Evolutionary conservation across 2,113 vertebrate species (phyloP).

Genomic region (Morone chrysops): DNA sequence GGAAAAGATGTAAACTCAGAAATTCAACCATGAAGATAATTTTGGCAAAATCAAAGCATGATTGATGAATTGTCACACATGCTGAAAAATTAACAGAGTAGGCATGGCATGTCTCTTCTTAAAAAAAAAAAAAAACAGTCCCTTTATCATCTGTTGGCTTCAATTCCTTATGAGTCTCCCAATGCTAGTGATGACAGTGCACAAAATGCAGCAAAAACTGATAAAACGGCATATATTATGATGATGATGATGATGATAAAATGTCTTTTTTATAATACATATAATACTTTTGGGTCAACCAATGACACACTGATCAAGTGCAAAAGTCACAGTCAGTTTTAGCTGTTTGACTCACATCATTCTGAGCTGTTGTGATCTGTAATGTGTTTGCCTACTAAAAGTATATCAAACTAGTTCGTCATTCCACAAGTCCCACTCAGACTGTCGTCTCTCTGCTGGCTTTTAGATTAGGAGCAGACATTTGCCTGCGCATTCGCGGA

Average conservation of each 20-base stretch:
- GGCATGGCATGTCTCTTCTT: constrained; percentile 32
- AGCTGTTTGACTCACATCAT: constrained; percentile 59
- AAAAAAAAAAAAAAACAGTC: constrained; percentile 30
- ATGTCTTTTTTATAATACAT: constrained; percentile 65
- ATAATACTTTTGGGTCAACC: constrained; percentile 77
- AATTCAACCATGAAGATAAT: constrained; percentile 55
- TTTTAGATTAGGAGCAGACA: constrained; percentile 97
- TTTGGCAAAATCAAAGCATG: constrained; percentile 76
- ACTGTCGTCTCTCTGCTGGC: constrained; percentile 93
- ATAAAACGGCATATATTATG: constrained; percentile 56
- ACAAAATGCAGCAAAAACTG: constrained; percentile 60
- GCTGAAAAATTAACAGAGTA: constrained; percentile 54
- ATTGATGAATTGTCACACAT: constrained; percentile 66
- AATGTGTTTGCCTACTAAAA: constrained; percentile 76
- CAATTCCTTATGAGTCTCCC: constrained; percentile 64
- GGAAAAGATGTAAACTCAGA: constrained; percentile 71
- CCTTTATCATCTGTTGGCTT: constrained; percentile 65
- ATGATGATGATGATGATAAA: constrained; percentile 55
- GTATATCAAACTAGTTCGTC: constrained; percentile 54
- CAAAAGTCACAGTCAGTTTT: constrained; percentile 69
- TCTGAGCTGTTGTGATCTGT: constrained; percentile 80
- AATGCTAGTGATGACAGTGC: constrained; percentile 52
- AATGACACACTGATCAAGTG: constrained; percentile 73
- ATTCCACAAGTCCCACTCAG: constrained; percentile 75
- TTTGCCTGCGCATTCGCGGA: constrained; percentile 94